phyloP scores from a whole-genome alignment of 2,888 invertebrate species.

The Biston betularia region DNA sequence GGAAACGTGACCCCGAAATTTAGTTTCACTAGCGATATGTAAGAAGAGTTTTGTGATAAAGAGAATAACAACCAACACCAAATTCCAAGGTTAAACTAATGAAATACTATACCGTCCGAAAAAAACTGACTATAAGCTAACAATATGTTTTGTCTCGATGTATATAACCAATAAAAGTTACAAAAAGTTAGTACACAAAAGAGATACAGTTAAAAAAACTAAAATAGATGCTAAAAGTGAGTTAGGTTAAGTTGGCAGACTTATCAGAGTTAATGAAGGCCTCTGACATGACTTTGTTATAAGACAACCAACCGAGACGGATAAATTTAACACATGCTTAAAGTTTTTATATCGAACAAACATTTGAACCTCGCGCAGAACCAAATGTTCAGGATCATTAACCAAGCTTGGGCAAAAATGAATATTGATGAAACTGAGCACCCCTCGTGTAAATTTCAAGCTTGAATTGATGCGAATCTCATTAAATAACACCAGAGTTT shows the following conservation, averaged over 20 bases:
- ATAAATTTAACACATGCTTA: conserved; percentile 27
- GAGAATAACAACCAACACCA: neutral
- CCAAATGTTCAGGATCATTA: conserved; percentile 40
- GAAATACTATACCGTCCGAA: neutral
- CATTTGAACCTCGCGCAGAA: conserved; percentile 14
- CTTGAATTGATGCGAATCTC: conserved; percentile 32
- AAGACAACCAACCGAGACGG: neutral
- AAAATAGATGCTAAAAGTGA: neutral
- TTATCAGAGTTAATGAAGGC: too few species aligned
- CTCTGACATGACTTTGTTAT: too few species aligned
- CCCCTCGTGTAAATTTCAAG: conserved; percentile 37
- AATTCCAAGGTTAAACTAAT: neutral
- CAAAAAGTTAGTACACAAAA: neutral
- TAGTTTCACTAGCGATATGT: neutral
- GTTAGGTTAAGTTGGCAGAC: too few species aligned
- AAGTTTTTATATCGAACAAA: conserved; percentile 17
- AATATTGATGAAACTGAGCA: conserved; percentile 40
- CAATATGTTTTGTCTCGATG: neutral
- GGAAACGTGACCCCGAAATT: conserved; percentile 4
- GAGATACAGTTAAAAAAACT: conserved; percentile 8
- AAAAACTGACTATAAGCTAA: neutral
- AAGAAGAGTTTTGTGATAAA: neutral
- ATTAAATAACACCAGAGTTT: conserved; percentile 25
- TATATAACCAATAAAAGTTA: conserved; percentile 7
- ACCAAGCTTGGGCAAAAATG: conserved; percentile 40